Evolutionary conservation across 35 echinoderm and acorn worm genomes (phyloP).

Genomic region (Heliocidaris tuberculata): DNA sequence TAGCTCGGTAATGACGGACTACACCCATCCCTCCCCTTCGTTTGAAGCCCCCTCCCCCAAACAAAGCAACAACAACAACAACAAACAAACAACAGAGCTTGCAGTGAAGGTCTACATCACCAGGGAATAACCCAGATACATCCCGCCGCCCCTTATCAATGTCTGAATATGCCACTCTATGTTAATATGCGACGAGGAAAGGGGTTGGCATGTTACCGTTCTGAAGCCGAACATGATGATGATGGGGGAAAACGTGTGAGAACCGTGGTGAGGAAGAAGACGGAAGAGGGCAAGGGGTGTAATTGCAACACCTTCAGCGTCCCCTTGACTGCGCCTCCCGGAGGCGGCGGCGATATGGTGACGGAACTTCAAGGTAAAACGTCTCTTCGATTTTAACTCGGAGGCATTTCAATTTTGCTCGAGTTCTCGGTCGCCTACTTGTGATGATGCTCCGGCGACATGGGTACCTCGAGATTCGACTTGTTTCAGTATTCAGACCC

Average conservation of each 20-base stretch:
- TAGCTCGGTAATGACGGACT: not conserved
- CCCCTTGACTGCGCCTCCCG: not conserved
- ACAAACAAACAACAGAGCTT: no score
- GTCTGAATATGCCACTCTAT: no score
- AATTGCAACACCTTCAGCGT: not conserved
- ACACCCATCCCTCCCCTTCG: no score
- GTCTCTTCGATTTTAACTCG: constrained; percentile 39
- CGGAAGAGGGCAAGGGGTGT: not conserved
- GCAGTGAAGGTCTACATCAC: no score
- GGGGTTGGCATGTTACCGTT: not conserved
- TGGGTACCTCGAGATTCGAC: not conserved
- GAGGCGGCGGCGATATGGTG: not conserved
- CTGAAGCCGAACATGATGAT: no score
- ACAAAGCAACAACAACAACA: no score
- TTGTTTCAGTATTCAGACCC: not conserved
- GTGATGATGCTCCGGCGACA: not conserved
- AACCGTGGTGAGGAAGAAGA: not conserved
- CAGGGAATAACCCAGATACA: no score
- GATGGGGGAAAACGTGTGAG: not conserved
- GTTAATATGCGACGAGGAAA: not conserved
- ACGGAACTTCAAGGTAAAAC: not conserved
- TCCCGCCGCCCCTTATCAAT: no score
- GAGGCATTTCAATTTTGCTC: constrained; percentile 30
- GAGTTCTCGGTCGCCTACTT: constrained; percentile 40
- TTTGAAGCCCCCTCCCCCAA: no score